These are phyloP conservation scores for Trichoplusia ni DNA, from an alignment of 1,140 invertebrate species.

Conservation along the genomic window DNA sequence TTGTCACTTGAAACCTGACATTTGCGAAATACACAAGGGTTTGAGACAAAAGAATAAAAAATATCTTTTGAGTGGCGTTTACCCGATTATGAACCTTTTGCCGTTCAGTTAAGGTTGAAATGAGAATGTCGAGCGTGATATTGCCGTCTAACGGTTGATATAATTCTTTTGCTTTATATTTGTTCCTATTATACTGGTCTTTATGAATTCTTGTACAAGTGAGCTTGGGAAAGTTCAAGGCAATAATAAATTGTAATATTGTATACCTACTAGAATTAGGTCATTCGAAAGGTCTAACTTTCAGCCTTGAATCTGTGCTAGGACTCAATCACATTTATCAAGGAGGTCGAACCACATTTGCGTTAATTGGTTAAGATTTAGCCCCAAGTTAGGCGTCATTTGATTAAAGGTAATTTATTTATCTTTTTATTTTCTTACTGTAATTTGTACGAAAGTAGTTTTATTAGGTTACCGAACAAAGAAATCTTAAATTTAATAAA, in stretches of 20 bases:
- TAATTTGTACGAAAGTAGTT: no score
- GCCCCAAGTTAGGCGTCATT: no score
- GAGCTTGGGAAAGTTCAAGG: neutral
- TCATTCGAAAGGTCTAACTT: no score
- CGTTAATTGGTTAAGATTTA: no score
- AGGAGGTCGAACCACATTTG: no score
- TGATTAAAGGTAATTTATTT: no score
- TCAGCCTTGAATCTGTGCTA: no score
- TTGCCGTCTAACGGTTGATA: neutral
- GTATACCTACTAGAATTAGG: no score
- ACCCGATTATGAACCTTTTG: neutral
- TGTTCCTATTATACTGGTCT: neutral
- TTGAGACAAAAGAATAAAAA: neutral
- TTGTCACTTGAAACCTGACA: constrained; percentile 6
- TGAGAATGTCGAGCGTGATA: neutral
- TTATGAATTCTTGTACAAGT: neutral
- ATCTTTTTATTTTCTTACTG: no score
- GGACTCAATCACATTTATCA: no score
- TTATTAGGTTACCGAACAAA: no score
- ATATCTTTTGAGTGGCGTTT: neutral
- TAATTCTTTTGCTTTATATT: neutral
- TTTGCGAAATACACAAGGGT: neutral
- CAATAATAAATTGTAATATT: neutral
- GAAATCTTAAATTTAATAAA: no score
- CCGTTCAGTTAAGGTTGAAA: neutral